Conservation (phyloP, 2,113 vertebrate species). For the Leptocoma aspasia region DNA sequence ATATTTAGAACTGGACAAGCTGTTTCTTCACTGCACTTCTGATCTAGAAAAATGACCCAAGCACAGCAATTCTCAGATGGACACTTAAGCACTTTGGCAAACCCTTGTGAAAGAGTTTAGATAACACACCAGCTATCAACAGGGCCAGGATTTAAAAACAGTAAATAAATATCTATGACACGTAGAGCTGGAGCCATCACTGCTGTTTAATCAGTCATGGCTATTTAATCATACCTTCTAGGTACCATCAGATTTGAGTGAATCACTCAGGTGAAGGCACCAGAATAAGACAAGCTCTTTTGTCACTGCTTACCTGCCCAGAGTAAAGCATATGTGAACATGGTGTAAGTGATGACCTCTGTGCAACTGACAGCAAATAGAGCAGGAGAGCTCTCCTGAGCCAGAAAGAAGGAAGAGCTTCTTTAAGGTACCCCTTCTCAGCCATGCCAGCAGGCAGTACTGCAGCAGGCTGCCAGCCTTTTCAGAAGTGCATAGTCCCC, state of each 20-base stretch:
- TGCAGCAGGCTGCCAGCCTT: neutral
- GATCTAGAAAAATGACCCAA: conserved; percentile 36
- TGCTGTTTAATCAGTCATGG: conserved; percentile 3
- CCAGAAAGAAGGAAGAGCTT: neutral
- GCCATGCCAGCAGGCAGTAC: neutral
- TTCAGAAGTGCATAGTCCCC: neutral
- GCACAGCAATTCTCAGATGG: neutral
- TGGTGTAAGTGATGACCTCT: neutral
- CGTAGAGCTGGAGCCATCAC: neutral
- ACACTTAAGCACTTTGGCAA: neutral
- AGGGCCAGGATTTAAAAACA: neutral
- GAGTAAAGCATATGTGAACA: neutral
- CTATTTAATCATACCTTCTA: neutral
- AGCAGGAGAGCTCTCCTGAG: neutral
- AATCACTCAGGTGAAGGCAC: neutral
- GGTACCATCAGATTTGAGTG: neutral
- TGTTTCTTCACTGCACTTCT: neutral
- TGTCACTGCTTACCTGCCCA: neutral
- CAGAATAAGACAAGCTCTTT: neutral
- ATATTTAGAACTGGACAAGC: conserved; percentile 58
- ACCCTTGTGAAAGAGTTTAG: neutral
- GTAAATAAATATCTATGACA: neutral
- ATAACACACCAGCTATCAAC: neutral
- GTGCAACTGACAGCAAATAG: neutral
- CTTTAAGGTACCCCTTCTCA: neutral